These are phyloP conservation scores for Otolemur crassicaudatus DNA, from an alignment of 2,797 vertebrate species.

Conservation along the genomic window DNA sequence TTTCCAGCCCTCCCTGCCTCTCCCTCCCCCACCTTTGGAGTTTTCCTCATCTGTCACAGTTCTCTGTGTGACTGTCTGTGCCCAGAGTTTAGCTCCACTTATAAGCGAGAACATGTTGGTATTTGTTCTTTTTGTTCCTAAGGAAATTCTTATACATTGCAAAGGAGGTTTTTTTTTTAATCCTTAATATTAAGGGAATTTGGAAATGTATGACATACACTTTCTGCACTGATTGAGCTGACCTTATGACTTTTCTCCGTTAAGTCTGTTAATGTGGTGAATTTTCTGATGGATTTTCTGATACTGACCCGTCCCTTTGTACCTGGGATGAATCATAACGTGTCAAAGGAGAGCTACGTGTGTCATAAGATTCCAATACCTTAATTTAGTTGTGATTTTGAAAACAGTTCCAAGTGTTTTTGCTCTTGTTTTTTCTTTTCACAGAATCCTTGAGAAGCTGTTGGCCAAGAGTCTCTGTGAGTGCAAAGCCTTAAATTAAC, in stretches of 20 bases:
- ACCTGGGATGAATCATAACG: not conserved
- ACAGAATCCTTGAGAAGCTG: not conserved
- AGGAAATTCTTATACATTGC: not conserved
- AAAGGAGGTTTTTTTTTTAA: not conserved
- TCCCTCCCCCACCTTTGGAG: not conserved
- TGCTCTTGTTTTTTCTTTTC: not conserved
- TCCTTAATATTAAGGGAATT: not conserved
- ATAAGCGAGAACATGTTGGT: not conserved
- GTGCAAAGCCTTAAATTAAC: not conserved
- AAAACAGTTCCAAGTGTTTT: not conserved
- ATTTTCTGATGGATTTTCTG: not conserved
- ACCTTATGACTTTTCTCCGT: not conserved
- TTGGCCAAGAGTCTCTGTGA: not conserved
- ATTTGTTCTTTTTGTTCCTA: not conserved
- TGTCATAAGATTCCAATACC: not conserved
- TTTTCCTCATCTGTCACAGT: not conserved
- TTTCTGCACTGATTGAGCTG: not conserved
- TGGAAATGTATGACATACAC: not conserved
- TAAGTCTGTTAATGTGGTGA: not conserved
- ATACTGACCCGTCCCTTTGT: not conserved
- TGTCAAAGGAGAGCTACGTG: not conserved
- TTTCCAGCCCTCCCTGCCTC: not conserved
- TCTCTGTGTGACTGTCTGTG: not conserved
- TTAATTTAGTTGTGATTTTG: not conserved
- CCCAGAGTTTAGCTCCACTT: not conserved